Evolutionary conservation across 1,140 invertebrate genomes (phyloP), one percentile per base, ranked within the genome.

Genomic region (Arion vulgaris): DNA sequence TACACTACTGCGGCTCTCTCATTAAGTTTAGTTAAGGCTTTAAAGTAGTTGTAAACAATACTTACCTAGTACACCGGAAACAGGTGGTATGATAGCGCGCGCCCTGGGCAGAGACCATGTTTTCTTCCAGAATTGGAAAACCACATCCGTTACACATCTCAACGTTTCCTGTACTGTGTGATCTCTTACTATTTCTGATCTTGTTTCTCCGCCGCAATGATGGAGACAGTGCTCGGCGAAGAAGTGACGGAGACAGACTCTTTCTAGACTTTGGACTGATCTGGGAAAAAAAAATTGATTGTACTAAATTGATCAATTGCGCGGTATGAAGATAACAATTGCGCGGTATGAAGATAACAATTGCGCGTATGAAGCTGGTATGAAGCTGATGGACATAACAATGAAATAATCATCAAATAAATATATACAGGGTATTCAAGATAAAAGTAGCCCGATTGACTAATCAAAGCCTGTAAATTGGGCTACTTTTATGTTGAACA

Each of bases 1-100:
- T n/a, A n/a, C n/a, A n/a, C n/a, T n/a, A n/a, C n/a, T n/a, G n/a
- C n/a, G n/a, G n/a, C n/a, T n/a, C n/a, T n/a, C n/a, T n/a, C n/a
- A n/a, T n/a, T n/a, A n/a, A n/a, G n/a, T n/a, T n/a, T n/a, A n/a
- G n/a, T n/a, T n/a, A n/a, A n/a, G n/a, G n/a, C n/a, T n/a, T n/a
- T n/a, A n/a, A n/a, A n/a, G n/a, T n/a, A n/a, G n/a, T n/a, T n/a
- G n/a, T n/a, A n/a, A n/a, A n/a, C 15, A 45, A 15, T 57, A 85
- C 86, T 84, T 83, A 87, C 86, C 85, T 83, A 17, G 83, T 83
- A 57, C 86, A 87, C 82, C 85, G 83, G 81, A 87, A 87, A 75
- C 86, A 87, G 11, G 79, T 76, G 0, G 68, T 80, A 57, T 87
- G 86, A 69, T 83, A 87, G 34, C 74, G 81, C 36, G 73, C 66